Conservation (phyloP, 30 jellyfish, hydroid and myxozoan genomes). For the Catostylus mosaicus region DNA sequence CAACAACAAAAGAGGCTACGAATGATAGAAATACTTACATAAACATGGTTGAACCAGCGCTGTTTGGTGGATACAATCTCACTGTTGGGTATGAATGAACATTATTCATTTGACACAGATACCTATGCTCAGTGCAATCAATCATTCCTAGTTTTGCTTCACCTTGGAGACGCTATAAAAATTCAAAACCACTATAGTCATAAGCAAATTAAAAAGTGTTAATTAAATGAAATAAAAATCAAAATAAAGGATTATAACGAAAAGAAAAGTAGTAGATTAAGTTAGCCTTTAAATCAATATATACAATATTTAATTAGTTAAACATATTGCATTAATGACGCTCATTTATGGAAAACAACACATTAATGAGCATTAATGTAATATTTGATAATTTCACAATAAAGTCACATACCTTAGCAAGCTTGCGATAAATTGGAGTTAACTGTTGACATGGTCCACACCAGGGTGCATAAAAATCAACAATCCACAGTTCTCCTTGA, state of each 20-base stretch:
- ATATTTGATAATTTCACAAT: background rate
- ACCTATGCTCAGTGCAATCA: slow-evolving; percentile 75
- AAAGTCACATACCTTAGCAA: slow-evolving; percentile 81
- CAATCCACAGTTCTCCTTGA: slow-evolving; percentile 92
- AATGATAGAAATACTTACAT: slow-evolving; percentile 75
- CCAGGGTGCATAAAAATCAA: slow-evolving; percentile 98
- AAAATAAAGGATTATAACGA: too few relatives aligned
- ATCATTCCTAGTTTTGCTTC: slow-evolving; percentile 89
- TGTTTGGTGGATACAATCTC: slow-evolving; percentile 80
- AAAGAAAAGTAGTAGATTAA: too few relatives aligned
- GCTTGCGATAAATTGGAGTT: slow-evolving; percentile 92
- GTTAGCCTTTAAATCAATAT: too few relatives aligned
- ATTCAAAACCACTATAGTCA: too few relatives aligned
- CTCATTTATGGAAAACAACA: background rate
- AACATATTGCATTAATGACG: too few relatives aligned
- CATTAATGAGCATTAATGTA: background rate
- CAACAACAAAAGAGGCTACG: too few relatives aligned
- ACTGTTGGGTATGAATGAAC: slow-evolving; percentile 89
- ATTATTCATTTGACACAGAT: slow-evolving; percentile 81
- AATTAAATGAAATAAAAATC: too few relatives aligned
- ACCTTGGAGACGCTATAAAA: slow-evolving; percentile 79
- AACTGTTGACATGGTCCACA: slow-evolving; percentile 97
- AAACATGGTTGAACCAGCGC: slow-evolving; percentile 76
- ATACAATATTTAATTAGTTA: too few relatives aligned
- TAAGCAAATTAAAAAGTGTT: slow-evolving; percentile 1